These are phyloP conservation scores for Zaprionus inermis DNA, from an alignment of 1,140 invertebrate genomes.

Conservation along the genomic window DNA sequence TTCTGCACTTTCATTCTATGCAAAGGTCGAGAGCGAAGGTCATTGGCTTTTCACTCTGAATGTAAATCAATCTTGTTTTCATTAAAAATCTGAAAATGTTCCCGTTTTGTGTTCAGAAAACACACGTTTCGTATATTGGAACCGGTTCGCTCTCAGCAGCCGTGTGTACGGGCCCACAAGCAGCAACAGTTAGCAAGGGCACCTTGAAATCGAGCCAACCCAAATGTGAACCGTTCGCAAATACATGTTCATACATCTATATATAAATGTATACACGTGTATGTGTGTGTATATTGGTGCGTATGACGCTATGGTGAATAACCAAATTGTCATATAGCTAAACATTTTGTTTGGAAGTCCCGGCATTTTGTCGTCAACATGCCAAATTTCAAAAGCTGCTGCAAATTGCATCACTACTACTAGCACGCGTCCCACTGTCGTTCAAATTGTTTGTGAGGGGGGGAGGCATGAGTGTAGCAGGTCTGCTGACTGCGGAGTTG, in stretches of 20 bases:
- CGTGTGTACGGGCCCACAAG: conserved; percentile 1
- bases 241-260: conserved; percentile 3
- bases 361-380: conserved; percentile 48
- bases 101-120: conserved; percentile 35
- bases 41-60: conserved; percentile 49
- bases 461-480: neutral
- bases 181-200: conserved; percentile 62
- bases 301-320: neutral
- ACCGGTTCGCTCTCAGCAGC: conserved; percentile 52
- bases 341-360: conserved; percentile 60
- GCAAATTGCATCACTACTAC: conserved; percentile 59
- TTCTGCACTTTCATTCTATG: neutral
- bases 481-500: conserved; percentile 26
- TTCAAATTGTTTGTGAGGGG: neutral
- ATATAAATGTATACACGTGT: conserved; percentile 10
- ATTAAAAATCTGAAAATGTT: conserved; percentile 31
- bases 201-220: conserved; percentile 62
- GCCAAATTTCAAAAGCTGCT: conserved; percentile 49
- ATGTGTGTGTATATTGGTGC: conserved; percentile 20
- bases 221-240: conserved; percentile 34
- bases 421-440: neutral
- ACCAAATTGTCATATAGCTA: conserved; percentile 45
- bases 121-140: conserved; percentile 54
- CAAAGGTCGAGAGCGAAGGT: conserved; percentile 60
- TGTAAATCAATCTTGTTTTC: conserved; percentile 39